Base-by-base conservation (phyloP, 2,797 vertebrate species). In the Allobates femoralis region DNA sequence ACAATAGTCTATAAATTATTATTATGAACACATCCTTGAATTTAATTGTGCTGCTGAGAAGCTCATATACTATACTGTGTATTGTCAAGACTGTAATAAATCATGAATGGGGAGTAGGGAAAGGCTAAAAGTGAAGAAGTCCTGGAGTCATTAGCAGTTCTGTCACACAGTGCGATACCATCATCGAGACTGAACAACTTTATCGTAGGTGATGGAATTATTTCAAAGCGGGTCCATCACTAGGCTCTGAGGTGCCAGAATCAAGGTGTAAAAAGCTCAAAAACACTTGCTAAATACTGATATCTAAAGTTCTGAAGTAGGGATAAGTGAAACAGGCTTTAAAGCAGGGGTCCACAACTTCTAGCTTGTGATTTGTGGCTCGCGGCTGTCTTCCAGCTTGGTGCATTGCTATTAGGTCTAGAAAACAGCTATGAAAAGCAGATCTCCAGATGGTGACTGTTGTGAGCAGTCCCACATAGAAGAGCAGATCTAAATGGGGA, bases 1-100 rank as follows among this genome's bases (percentile, higher is more conserved):
- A 81, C 19, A 19, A 14, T 58, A 18, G 19, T 56, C 51, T 21
- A 81, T 86, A 75, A 53, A 81, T 86, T 76, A 76, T 77, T 74
- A 85, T 78, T 84, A 85, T 67, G 74, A 78, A 51, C 60, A 78
- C 74, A 67, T 75, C 60, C 23, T 32, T 55, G 30, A 67, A 16
- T 78, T 34, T 12, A 23, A 30, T 81, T 82, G 46, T 82, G 46
- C 34, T 37, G 58, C 30, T 77, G 34, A 56, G 28, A 81, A 86
- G 28, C 66, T 37, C 66, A 34, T 82, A 58, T 58, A 58, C 80
- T 37, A 15, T 34, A 69, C 32, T 41, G 7, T 69, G 32, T 19
- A 69, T 37, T 37, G 55, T 58, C 41, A 82, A 26, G 66, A 23
- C 21, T 64, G 66, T 14, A 55, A 71, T 56, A 56, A 71, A 82